Evolutionary conservation across 2,797 vertebrate species (phyloP).

Genomic region (Parambassis ranga): DNA sequence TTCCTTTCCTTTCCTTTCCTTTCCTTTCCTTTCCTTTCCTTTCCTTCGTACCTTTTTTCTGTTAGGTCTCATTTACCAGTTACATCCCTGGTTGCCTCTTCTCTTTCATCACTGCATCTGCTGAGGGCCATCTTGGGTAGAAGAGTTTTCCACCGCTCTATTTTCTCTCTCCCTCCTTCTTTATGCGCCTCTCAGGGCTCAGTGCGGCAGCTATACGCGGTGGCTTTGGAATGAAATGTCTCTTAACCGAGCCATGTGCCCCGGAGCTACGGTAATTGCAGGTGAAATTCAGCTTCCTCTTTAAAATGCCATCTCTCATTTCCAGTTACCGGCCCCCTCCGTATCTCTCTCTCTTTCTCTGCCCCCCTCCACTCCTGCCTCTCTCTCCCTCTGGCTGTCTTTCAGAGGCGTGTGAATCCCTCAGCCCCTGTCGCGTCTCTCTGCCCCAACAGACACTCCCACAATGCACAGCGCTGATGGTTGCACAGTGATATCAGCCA

Average conservation of each 20-base stretch:
- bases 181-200: conserved; percentile 74
- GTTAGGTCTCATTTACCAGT: conserved; percentile 70
- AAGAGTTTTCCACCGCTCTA: conserved; percentile 69
- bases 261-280: conserved; percentile 85
- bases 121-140: conserved; percentile 76
- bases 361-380: conserved; percentile 29
- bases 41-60: conserved; percentile 26
- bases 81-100: conserved; percentile 69
- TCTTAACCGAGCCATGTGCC: conserved; percentile 82
- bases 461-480: conserved; percentile 80
- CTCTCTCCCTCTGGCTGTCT: conserved; percentile 75
- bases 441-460: conserved; percentile 79
- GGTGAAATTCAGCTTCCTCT: conserved; percentile 87
- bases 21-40: not conserved
- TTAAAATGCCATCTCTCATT: conserved; percentile 87
- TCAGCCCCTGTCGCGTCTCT: conserved; percentile 77
- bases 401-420: conserved; percentile 80
- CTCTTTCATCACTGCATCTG: conserved; percentile 74
- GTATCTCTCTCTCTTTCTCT: conserved; percentile 65
- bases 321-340: conserved; percentile 80
- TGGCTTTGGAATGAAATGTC: conserved; percentile 81
- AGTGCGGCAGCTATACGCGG: conserved; percentile 61
- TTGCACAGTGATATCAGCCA: conserved; percentile 75
- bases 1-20: not conserved
- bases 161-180: conserved; percentile 68